These are phyloP conservation scores for Cydia pomonella DNA, from an alignment of 1,140 invertebrate species.

Conservation along the genomic window DNA sequence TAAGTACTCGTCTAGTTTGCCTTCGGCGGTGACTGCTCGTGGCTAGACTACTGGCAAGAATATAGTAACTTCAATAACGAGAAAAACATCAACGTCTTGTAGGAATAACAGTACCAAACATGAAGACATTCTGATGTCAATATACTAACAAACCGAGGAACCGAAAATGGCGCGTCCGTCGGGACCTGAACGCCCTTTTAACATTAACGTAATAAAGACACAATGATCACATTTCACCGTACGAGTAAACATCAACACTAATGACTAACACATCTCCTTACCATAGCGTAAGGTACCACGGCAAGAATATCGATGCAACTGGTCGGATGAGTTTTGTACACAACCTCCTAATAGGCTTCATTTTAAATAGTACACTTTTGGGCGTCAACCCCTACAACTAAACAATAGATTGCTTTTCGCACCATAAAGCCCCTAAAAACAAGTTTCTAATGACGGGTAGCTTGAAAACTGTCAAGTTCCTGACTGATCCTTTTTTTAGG, in stretches of 20 bases:
- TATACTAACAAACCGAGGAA: conserved; percentile 20
- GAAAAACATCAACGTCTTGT: conserved; percentile 13
- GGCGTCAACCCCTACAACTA: conserved; percentile 10
- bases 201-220: conserved; percentile 33
- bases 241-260: conserved; percentile 30
- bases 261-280: conserved; percentile 17
- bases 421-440: neutral
- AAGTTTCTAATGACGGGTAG: neutral
- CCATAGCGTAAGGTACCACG: conserved; percentile 13
- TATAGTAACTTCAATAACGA: conserved; percentile 28
- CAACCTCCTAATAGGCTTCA: conserved; percentile 29
- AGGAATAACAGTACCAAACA: conserved; percentile 21
- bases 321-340: conserved; percentile 32
- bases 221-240: conserved; percentile 33
- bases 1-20: conserved; percentile 28
- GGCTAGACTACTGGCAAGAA: conserved; percentile 28
- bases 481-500: no score
- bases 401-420: conserved; percentile 28
- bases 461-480: neutral
- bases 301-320: conserved; percentile 33
- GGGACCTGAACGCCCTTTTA: neutral
- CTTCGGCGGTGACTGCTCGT: neutral
- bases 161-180: neutral
- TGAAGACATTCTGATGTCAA: conserved; percentile 18
- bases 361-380: conserved; percentile 17